These are phyloP conservation scores for Myoxocephalus aenaeus DNA, from an alignment of 2,797 vertebrate species.

Conservation along the genomic window DNA sequence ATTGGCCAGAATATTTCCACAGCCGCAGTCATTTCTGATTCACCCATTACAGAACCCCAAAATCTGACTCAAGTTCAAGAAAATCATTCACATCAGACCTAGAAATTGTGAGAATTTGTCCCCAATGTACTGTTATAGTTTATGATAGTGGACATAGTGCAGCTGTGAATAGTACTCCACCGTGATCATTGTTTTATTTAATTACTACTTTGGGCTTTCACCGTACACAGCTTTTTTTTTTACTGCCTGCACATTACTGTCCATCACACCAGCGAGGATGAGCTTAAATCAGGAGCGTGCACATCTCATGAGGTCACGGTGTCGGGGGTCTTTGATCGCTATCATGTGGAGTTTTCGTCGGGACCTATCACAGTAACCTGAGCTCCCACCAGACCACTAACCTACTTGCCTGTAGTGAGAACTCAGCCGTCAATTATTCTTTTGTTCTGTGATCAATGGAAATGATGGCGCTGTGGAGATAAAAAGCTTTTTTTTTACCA, in stretches of 20 bases:
- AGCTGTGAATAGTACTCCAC: not conserved
- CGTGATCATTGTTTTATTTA: not conserved
- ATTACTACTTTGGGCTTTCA: not conserved
- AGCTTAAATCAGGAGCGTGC: constrained; percentile 8
- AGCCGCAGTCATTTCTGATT: constrained; percentile 49
- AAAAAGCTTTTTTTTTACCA: not conserved
- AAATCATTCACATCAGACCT: not conserved
- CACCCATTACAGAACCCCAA: constrained; percentile 30
- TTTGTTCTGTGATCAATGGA: constrained; percentile 41
- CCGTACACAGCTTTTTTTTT: not conserved
- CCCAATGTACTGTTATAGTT: not conserved
- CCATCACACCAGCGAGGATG: constrained; percentile 4
- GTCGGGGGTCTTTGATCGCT: not conserved
- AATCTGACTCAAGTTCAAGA: not conserved
- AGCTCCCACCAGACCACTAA: not conserved
- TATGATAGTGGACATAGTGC: not conserved
- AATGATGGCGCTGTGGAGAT: constrained; percentile 53
- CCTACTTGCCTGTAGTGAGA: not conserved
- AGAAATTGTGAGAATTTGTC: too few species aligned
- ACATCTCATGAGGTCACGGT: not conserved
- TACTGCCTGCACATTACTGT: not conserved
- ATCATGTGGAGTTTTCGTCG: constrained; percentile 17
- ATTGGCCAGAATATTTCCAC: constrained; percentile 41
- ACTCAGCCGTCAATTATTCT: not conserved
- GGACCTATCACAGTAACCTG: constrained; percentile 5